Percentiles rank a stretch among this genome's conserved stretches.
phyloP scores from a whole-genome alignment of 2,888 invertebrate species.

The Stenotaenia linearis region DNA sequence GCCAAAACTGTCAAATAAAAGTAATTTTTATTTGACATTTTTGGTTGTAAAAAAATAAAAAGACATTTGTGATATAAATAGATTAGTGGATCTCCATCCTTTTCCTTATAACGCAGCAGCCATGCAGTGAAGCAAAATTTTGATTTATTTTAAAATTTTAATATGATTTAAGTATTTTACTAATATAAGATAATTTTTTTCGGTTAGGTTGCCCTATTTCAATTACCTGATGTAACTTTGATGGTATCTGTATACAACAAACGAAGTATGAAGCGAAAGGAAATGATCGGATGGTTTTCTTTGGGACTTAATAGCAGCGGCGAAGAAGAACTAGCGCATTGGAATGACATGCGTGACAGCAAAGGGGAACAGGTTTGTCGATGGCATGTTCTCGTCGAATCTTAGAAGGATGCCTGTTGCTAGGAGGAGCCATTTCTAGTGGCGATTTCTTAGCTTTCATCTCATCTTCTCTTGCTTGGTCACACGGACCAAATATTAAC shows the following conservation, averaged over 20 bases:
- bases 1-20: no score
- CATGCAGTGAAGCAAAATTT: no score
- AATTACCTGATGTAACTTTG: constrained; percentile 87
- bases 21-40: no score
- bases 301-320: constrained; percentile 86
- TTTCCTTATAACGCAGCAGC: no score
- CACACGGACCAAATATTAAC: constrained; percentile 21
- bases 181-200: no score
- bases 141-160: no score
- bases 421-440: constrained; percentile 2
- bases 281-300: constrained; percentile 96
- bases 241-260: constrained; percentile 90
- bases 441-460: constrained; percentile 65
- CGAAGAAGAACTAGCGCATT: constrained; percentile 83
- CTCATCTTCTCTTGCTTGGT: constrained; percentile 63
- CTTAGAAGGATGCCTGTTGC: constrained; percentile 47
- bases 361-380: constrained; percentile 83
- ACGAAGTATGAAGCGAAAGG: constrained; percentile 86
- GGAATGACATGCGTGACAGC: constrained; percentile 83
- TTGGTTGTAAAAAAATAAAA: no score
- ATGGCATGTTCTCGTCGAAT: constrained; percentile 80
- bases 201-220: constrained; percentile 81
- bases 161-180: no score
- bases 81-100: no score
- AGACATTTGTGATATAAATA: no score